Evolutionary conservation across 1,140 invertebrate genomes (phyloP).

Genomic region (Caerostris extrusa): DNA sequence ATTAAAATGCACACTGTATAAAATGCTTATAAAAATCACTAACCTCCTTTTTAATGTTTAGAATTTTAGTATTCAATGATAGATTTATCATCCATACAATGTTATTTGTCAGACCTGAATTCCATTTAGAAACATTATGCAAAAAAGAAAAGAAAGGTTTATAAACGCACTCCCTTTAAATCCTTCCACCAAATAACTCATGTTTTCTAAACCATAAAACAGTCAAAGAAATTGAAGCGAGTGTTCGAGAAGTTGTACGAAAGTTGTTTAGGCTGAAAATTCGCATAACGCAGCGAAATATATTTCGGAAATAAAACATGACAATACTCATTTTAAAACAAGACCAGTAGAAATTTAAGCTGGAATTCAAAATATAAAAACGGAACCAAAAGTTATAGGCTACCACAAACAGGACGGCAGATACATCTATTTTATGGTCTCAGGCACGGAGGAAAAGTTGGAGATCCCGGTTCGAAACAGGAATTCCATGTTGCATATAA

Average conservation of each 20-base stretch:
- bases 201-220: not conserved
- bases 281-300: not conserved
- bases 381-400: not conserved
- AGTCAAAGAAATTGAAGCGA: not conserved
- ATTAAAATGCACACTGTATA: too few species aligned
- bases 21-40: too few species aligned
- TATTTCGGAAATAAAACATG: constrained; percentile 36
- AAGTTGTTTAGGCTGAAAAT: not conserved
- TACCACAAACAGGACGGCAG: not conserved
- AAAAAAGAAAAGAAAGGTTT: not conserved
- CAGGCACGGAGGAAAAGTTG: not conserved
- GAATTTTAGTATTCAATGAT: too few species aligned
- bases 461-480: not conserved
- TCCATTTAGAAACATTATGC: not conserved
- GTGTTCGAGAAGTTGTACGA: not conserved
- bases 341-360: not conserved
- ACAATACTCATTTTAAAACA: constrained; percentile 52
- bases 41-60: too few species aligned
- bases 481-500: constrained; percentile 36
- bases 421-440: constrained; percentile 18
- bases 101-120: not conserved
- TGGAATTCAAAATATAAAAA: not conserved
- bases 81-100: not conserved
- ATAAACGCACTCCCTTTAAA: not conserved
- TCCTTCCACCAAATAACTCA: constrained; percentile 11